phyloP scores from a whole-genome alignment of 2,888 invertebrate species.

The Apamea anceps region DNA sequence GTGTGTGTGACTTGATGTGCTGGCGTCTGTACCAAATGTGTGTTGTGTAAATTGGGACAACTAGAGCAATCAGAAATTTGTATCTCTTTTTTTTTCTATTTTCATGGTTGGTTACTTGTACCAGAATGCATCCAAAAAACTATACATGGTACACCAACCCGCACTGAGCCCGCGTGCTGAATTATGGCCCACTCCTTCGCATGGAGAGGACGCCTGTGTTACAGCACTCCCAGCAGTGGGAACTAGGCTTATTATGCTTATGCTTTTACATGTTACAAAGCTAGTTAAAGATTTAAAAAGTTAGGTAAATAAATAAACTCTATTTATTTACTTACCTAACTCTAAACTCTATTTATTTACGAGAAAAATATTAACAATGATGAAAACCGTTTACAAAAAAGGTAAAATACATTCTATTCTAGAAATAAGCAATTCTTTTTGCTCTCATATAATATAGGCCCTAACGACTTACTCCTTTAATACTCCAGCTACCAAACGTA shows the following conservation, averaged over 20 bases:
- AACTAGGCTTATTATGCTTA: not conserved
- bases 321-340: no score
- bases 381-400: not conserved
- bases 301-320: not conserved
- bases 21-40: not conserved
- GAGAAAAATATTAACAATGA: not conserved
- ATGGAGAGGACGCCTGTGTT: no score
- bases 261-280: no score
- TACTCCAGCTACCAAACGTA: slow-evolving; percentile 24
- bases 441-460: slow-evolving; percentile 5
- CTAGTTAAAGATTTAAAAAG: not conserved
- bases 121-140: not conserved
- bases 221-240: no score
- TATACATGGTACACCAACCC: no score
- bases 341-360: no score
- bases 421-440: slow-evolving; percentile 12
- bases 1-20: no score
- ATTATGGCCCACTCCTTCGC: no score
- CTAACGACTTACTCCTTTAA: slow-evolving; percentile 10
- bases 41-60: not conserved
- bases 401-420: not conserved
- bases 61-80: not conserved
- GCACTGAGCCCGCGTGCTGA: no score
- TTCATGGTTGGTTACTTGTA: not conserved
- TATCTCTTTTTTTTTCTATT: not conserved